Percentiles rank a stretch among this genome's conserved stretches.
Evolutionary conservation across 2,113 vertebrate species (phyloP).

Genomic region (Aplodontia rufa): DNA sequence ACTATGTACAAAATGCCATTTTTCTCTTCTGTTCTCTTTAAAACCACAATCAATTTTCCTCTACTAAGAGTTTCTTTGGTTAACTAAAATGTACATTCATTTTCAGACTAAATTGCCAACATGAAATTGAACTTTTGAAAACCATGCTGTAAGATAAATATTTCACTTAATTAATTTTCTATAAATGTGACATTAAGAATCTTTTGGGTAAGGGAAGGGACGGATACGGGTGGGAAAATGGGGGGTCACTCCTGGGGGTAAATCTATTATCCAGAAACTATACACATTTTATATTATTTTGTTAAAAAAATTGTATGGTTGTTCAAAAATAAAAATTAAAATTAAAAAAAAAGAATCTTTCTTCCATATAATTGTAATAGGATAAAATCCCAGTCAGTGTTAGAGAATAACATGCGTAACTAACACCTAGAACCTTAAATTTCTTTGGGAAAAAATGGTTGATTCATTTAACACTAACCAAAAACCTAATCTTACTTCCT

Average conservation of each 20-base stretch:
- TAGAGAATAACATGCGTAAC: background rate
- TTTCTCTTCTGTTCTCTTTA: constrained; percentile 14
- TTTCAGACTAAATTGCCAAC: constrained; percentile 9
- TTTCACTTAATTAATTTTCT: constrained; percentile 49
- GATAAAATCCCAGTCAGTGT: constrained; percentile 24
- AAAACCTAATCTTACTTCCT: constrained; percentile 8
- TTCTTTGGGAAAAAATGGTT: background rate
- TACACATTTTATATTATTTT: too few species aligned
- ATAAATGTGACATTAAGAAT: background rate
- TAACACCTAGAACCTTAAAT: constrained; percentile 7
- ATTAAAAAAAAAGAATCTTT: constrained; percentile 25
- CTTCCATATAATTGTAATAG: background rate
- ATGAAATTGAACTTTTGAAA: constrained; percentile 43
- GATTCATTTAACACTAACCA: constrained; percentile 30
- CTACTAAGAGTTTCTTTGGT: background rate
- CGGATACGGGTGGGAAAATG: too few species aligned
- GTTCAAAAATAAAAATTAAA: too few species aligned
- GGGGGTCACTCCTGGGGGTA: too few species aligned
- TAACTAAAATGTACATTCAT: background rate
- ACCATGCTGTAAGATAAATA: background rate
- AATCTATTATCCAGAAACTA: too few species aligned
- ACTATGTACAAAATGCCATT: background rate
- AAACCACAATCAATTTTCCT: background rate
- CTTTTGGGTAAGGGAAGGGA: too few species aligned
- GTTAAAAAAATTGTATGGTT: too few species aligned